phyloP scores from a whole-genome alignment of 2,797 vertebrate genomes.

The Lepus townsendii region DNA sequence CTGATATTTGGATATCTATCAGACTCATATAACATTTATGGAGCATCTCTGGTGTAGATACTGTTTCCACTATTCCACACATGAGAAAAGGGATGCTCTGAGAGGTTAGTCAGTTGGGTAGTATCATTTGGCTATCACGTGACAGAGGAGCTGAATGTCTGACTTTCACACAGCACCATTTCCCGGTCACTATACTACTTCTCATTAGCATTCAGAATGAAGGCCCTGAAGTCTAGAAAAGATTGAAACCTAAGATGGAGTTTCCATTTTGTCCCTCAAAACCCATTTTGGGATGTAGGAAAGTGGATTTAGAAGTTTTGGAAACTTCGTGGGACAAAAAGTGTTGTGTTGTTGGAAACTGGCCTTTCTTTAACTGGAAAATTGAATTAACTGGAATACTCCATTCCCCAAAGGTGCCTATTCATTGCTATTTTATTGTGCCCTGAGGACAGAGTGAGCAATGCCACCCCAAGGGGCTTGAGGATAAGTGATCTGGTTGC shows the following conservation, averaged over 20 bases:
- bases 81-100: not conserved
- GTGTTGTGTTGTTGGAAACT: not conserved
- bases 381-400: constrained; percentile 52
- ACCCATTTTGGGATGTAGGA: not conserved
- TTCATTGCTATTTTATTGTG: constrained; percentile 23
- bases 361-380: constrained; percentile 62
- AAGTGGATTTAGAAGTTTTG: constrained; percentile 38
- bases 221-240: not conserved
- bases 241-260: not conserved
- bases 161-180: not conserved
- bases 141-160: not conserved
- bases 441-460: not conserved
- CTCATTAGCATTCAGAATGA: not conserved
- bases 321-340: constrained; percentile 28
- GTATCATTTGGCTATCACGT: not conserved
- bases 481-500: constrained; percentile 44
- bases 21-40: not conserved
- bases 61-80: not conserved
- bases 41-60: not conserved
- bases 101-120: not conserved
- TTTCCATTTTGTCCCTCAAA: not conserved
- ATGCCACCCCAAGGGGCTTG: not conserved
- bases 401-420: not conserved
- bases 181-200: not conserved
- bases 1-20: not conserved